These are phyloP conservation scores for Palythoa caribaeorum DNA, from an alignment of 92 coral and sea anemone genomes.

Conservation along the genomic window DNA sequence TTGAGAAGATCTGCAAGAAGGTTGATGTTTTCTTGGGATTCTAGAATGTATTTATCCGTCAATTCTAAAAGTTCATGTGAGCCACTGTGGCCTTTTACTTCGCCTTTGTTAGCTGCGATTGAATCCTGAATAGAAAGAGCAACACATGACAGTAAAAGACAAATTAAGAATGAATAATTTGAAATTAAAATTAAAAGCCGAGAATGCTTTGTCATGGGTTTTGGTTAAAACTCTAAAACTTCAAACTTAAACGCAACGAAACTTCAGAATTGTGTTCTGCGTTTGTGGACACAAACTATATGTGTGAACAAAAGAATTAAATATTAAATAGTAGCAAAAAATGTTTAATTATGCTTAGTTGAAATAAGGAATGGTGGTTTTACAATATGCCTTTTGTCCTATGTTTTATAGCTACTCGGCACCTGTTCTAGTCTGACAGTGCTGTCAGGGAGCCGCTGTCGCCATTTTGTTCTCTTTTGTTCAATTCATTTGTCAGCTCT, in stretches of 20 bases:
- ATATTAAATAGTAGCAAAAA: constrained; percentile 30
- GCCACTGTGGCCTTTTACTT: not conserved
- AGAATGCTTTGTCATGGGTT: not conserved
- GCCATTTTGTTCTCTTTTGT: too few species aligned
- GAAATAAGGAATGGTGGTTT: constrained; percentile 30
- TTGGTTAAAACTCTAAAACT: not conserved
- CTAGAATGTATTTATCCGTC: constrained; percentile 30
- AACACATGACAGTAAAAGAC: not conserved
- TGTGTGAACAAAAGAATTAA: constrained; percentile 25
- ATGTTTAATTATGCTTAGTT: not conserved
- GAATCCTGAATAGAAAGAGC: not conserved
- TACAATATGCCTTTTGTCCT: not conserved
- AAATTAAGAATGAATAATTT: not conserved
- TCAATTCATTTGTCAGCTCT: too few species aligned
- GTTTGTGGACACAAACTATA: not conserved
- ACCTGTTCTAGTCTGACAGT: not conserved
- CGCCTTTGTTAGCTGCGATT: not conserved
- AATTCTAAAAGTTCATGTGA: not conserved
- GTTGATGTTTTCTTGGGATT: constrained; percentile 41
- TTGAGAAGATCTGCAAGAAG: constrained; percentile 26
- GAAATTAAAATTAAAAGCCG: not conserved
- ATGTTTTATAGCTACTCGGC: not conserved
- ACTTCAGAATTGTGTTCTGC: not conserved
- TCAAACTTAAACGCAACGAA: not conserved
- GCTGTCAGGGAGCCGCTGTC: not conserved